A percentile compares a stretch with the other conserved stretches of the same genome.
Conservation (phyloP, 2,888 invertebrate species). For the Ectemnius lituratus region DNA sequence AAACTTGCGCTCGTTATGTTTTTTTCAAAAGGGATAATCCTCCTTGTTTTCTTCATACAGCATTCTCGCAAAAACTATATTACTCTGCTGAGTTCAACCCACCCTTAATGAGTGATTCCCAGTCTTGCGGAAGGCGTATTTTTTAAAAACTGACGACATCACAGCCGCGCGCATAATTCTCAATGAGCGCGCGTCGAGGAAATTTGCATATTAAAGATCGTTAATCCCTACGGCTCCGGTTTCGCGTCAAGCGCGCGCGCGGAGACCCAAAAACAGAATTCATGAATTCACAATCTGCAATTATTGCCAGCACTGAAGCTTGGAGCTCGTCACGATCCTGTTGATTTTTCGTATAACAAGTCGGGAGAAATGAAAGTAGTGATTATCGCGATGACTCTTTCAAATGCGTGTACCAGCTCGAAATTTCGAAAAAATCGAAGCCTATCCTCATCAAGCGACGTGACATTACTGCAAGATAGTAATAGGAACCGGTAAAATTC, state of each 20-base stretch:
- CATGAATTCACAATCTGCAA: slow-evolving; percentile 7
- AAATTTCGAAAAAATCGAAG: neutral
- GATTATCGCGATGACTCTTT: neutral
- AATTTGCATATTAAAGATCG: neutral
- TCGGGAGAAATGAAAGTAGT: neutral
- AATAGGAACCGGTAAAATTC: too few relatives aligned
- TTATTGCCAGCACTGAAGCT: slow-evolving; percentile 24
- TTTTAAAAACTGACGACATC: neutral
- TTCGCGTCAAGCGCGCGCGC: too few relatives aligned
- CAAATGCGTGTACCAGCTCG: neutral
- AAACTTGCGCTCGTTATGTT: too few relatives aligned
- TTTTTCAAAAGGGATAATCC: too few relatives aligned
- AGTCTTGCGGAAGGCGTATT: too few relatives aligned
- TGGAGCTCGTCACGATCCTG: slow-evolving; percentile 14
- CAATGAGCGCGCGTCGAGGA: neutral
- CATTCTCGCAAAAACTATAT: too few relatives aligned
- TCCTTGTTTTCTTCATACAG: too few relatives aligned
- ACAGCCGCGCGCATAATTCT: neutral
- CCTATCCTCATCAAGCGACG: neutral
- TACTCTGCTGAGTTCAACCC: too few relatives aligned
- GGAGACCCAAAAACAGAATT: neutral
- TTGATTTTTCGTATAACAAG: slow-evolving; percentile 11
- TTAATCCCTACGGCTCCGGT: too few relatives aligned
- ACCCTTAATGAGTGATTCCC: too few relatives aligned
- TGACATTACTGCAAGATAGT: too few relatives aligned